phyloP scores from a whole-genome alignment of 2,888 invertebrate species.

The Caenorhabditis sp. region DNA sequence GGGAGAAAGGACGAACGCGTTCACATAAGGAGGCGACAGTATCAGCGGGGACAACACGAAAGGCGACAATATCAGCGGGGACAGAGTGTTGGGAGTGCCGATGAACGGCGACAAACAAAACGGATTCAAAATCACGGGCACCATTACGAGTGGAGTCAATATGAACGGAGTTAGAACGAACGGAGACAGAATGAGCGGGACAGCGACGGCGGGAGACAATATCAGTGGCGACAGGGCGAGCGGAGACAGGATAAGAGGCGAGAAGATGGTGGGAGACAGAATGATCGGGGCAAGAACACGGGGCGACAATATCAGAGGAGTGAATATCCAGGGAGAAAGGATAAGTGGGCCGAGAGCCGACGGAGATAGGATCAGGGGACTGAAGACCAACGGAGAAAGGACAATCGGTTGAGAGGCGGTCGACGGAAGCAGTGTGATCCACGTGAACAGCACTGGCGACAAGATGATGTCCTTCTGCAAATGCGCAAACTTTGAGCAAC shows the following conservation, averaged over 20 bases:
- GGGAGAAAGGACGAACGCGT: slow-evolving; percentile 60
- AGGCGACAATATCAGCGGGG: slow-evolving; percentile 60
- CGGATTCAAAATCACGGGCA: slow-evolving; percentile 55
- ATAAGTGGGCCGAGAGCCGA: slow-evolving; percentile 59
- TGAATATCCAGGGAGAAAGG: slow-evolving; percentile 61
- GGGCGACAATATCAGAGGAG: slow-evolving; percentile 64
- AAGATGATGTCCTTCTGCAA: slow-evolving; percentile 62
- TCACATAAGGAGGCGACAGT: slow-evolving; percentile 56
- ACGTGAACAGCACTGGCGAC: slow-evolving; percentile 41
- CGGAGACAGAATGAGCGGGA: slow-evolving; percentile 63
- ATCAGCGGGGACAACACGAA: slow-evolving; percentile 66
- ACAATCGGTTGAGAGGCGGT: slow-evolving; percentile 64
- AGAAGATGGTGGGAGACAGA: slow-evolving; percentile 57
- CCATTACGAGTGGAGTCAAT: slow-evolving; percentile 55
- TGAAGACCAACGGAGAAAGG: slow-evolving; percentile 63
- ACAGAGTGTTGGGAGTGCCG: slow-evolving; percentile 37
- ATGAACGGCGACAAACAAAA: slow-evolving; percentile 60
- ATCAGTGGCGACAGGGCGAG: slow-evolving; percentile 60
- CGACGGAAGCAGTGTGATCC: slow-evolving; percentile 33
- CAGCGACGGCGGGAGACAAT: slow-evolving; percentile 46
- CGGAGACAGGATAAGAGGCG: slow-evolving; percentile 62
- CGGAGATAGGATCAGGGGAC: slow-evolving; percentile 58
- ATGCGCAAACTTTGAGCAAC: no score
- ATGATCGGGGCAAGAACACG: slow-evolving; percentile 60
- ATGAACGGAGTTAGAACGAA: slow-evolving; percentile 62